Evolutionary conservation across 1,140 invertebrate genomes (phyloP), one percentile per base, ranked within the genome.

Genomic region (Heliconius hewitsoni): DNA sequence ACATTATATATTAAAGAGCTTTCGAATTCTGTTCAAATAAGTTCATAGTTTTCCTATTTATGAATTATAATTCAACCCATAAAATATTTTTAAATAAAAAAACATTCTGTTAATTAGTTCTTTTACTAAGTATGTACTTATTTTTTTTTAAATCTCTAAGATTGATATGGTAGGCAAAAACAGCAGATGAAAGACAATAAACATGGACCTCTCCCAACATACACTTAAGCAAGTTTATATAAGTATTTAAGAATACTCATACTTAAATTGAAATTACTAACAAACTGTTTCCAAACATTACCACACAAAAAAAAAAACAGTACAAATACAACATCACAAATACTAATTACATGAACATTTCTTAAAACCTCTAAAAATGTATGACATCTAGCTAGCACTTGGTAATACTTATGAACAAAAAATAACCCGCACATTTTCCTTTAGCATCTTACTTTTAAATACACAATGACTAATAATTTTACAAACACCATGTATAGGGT

Each of bases 401-500:
- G 52, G 13, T 55, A 55, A 55, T 23, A 57, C 52, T 18, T 55
- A 19, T 55, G 13, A 55, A 16, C 42, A 46, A 46, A 1, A 46
- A 16, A 66, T 66, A 27, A 27, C 60, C n/a, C 13, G 3, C 13
- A 66, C 27, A 30, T 66, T 66, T 66, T 30, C 11, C 60, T 66
- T 66, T 30, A 66, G 27, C 60, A 66, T 23, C 60, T 30, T 66
- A 66, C 27, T 30, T 27, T 66, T 11, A 66, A 46, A 66, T 66
- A 66, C 11, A 66, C 23, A 66, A 66, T 30, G n/a, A 66, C 60
- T 66, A 66, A 57, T 30, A 30, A 66, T 66, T 66, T 66, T 27
- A 66, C 60, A 66, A n/a, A 76, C 30, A 76, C 55, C n/a, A 46
- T 13, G 13, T 46, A 2, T 46, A 11, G 42, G 42, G 13, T 46